phyloP scores from a whole-genome alignment of 2,113 vertebrate genomes.

The Macrotis lagotis region DNA sequence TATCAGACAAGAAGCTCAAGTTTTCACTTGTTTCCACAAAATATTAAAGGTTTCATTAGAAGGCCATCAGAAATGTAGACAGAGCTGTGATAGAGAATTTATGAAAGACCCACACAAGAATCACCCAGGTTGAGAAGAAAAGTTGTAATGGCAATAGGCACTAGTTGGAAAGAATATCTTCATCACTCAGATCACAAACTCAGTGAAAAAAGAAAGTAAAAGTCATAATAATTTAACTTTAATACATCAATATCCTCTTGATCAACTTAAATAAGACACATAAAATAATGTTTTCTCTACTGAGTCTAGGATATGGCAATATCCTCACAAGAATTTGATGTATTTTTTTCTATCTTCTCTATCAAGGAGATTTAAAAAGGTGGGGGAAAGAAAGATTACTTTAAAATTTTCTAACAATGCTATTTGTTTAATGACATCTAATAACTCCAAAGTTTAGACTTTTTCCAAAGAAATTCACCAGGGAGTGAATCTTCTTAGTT shows the following conservation, averaged over 20 bases:
- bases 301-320: neutral
- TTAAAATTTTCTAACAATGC: slow-evolving; percentile 53
- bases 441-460: slow-evolving; percentile 57
- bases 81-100: neutral
- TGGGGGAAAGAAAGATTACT: slow-evolving; percentile 7
- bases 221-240: neutral
- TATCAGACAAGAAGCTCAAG: neutral
- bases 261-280: neutral
- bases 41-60: neutral
- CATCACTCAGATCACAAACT: neutral
- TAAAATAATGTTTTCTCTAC: neutral
- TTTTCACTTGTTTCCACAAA: neutral
- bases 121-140: neutral
- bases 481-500: slow-evolving; percentile 32
- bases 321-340: slow-evolving; percentile 5
- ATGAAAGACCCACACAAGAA: neutral
- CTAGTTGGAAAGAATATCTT: neutral
- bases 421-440: slow-evolving; percentile 45
- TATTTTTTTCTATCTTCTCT: slow-evolving; percentile 28
- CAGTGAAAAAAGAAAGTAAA: neutral
- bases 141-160: neutral
- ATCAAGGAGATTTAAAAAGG: slow-evolving; percentile 21
- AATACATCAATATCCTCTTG: neutral
- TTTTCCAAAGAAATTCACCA: slow-evolving; percentile 42
- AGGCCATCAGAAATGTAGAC: neutral